These are phyloP conservation scores for Lacerta bilineata DNA, from an alignment of 2,797 vertebrate species.

Conservation along the genomic window DNA sequence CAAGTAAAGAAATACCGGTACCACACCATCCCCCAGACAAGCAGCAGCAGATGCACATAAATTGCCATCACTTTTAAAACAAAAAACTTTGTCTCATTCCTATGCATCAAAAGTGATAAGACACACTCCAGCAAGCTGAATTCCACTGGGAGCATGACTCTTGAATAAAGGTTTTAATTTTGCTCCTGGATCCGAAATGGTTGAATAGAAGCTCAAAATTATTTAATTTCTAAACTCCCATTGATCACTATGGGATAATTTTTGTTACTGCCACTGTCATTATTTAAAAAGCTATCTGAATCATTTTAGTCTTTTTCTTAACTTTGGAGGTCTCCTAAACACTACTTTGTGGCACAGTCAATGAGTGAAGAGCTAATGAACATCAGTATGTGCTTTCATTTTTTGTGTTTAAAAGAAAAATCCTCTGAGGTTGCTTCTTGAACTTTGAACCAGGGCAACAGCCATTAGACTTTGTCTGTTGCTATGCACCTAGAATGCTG, in stretches of 20 bases:
- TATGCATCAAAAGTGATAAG: neutral
- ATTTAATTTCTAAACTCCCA: neutral
- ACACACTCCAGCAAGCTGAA: neutral
- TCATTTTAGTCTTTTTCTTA: neutral
- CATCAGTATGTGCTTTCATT: slow-evolving; percentile 4
- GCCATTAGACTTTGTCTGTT: slow-evolving; percentile 10
- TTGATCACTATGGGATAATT: neutral
- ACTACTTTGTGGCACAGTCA: neutral
- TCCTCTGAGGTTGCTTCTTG: slow-evolving; percentile 13
- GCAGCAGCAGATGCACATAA: no score
- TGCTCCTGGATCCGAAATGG: neutral
- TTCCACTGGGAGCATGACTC: neutral
- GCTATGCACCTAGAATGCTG: slow-evolving; percentile 31
- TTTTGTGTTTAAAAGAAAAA: neutral
- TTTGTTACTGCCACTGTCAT: neutral
- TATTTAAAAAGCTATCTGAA: neutral
- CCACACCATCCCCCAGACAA: no score
- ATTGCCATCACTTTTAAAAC: neutral
- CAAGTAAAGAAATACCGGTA: no score
- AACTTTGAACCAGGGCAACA: slow-evolving; percentile 12
- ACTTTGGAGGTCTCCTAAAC: neutral
- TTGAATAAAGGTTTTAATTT: neutral
- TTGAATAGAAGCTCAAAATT: neutral
- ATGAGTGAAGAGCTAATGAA: neutral
- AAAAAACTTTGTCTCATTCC: neutral